Base-by-base conservation (phyloP, 2,888 invertebrate genomes). In the Tetheella fluctuosa region DNA sequence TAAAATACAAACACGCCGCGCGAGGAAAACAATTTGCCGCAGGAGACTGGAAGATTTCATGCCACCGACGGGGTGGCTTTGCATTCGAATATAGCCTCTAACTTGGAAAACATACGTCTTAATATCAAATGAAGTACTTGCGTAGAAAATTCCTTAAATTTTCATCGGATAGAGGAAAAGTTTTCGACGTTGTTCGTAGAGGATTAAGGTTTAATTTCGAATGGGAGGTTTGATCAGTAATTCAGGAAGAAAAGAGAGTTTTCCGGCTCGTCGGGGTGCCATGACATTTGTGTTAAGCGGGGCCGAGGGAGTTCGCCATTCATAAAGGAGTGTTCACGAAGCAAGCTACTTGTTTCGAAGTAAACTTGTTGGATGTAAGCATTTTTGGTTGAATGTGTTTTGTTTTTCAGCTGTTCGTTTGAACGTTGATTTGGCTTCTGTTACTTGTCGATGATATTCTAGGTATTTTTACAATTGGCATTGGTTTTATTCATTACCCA, bases 221-320 rank as follows among this genome's bases (percentile, higher is more conserved):
- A 56, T 78, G 81, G 59, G 59, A 60, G 63, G 65, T 70, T 74
- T 68, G 70, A 74, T 75, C 77, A 79, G 84, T 88, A 87, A 86
- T 91, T 89, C 88, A 89, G 89, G 90, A 91, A 92, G 93, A 92
- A 92, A 92, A 90, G 91, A 92, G 92, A 90, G 90, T 92, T 93
- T 92, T 90, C 92, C 91, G 90, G 88, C 86, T 85, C 87, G 90
- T 80, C 88, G 90, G 84, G 85, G 86, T 84, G 88, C 84, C 90
- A 91, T 91, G 91, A 91, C 92, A 92, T 92, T 93, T 89, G 90
- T 90, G 91, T 90, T 91, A 91, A 91, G 87, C 89, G 88, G 83
- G 84, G 83, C 82, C 82, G 85, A 85, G 90, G 88, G 87, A 85
- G 84, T 48, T 71, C 77, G 77, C 88, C 92, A 91, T 93, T 92